phyloP scores from a whole-genome alignment of 2,113 vertebrate species.

The Lophotis ruficrista region DNA sequence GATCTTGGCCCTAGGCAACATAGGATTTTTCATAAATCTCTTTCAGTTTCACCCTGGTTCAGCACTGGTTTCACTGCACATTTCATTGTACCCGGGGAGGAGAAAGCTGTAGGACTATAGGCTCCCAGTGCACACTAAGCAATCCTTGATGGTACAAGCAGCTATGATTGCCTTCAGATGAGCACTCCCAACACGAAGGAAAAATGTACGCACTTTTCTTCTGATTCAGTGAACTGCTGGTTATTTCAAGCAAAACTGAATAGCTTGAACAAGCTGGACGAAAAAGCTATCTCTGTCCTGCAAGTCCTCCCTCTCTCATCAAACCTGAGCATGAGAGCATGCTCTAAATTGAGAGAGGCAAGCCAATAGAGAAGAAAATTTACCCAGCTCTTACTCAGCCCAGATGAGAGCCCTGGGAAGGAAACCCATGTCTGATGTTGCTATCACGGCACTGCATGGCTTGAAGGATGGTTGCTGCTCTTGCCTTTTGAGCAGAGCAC shows the following conservation, averaged over 20 bases:
- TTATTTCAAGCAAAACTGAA: neutral
- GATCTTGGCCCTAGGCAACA: neutral
- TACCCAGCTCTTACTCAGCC: neutral
- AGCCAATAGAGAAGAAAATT: neutral
- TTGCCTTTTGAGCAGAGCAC: neutral
- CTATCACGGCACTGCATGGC: too few relatives aligned
- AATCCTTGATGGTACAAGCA: neutral
- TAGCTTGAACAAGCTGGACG: neutral
- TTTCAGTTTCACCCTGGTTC: neutral
- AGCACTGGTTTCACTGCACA: neutral
- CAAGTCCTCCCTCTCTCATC: neutral
- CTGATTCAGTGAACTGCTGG: neutral
- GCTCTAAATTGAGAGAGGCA: neutral
- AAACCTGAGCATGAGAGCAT: neutral
- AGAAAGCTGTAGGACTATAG: neutral
- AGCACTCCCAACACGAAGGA: accelerated
- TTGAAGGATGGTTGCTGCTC: neutral
- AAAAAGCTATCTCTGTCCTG: neutral
- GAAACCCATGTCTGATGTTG: neutral
- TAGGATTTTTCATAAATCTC: neutral
- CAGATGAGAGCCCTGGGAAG: neutral
- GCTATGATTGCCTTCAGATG: neutral
- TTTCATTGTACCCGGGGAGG: neutral
- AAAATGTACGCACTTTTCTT: neutral
- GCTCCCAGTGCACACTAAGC: neutral